Conservation (phyloP, 2,888 invertebrate genomes). For the Druceiella hillmani region DNA sequence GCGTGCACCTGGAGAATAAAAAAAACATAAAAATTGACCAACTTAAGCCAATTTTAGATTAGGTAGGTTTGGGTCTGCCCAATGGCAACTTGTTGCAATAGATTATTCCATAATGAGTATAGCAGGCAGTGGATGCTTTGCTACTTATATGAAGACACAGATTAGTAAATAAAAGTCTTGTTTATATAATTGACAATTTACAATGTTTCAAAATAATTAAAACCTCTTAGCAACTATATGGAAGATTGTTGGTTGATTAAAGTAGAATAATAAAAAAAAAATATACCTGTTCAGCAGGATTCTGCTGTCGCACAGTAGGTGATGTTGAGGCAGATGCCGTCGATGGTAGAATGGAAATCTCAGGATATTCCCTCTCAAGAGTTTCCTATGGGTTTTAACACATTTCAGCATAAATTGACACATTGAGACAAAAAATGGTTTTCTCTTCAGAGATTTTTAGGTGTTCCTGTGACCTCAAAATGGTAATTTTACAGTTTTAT, state of each 20-base stretch:
- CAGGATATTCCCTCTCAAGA: conserved; percentile 48
- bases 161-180: no score
- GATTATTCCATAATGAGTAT: no score
- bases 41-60: neutral
- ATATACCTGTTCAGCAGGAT: conserved; percentile 44
- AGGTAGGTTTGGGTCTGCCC: conserved; percentile 5
- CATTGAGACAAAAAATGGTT: no score
- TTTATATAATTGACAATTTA: no score
- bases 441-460: no score
- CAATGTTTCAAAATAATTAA: neutral
- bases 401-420: no score
- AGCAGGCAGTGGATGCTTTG: no score
- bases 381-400: conserved; percentile 35
- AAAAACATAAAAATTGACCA: neutral
- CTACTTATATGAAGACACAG: no score
- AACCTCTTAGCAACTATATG: neutral
- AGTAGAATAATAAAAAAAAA: neutral
- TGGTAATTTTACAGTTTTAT: no score
- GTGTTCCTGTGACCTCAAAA: no score
- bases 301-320: conserved; percentile 41
- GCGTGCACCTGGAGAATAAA: conserved; percentile 38
- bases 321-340: conserved; percentile 47
- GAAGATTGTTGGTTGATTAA: neutral
- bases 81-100: no score
- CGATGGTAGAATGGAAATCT: conserved; percentile 48